These are phyloP conservation scores for Trachelus tabidus DNA, from an alignment of 2,888 invertebrate species.

Conservation along the genomic window DNA sequence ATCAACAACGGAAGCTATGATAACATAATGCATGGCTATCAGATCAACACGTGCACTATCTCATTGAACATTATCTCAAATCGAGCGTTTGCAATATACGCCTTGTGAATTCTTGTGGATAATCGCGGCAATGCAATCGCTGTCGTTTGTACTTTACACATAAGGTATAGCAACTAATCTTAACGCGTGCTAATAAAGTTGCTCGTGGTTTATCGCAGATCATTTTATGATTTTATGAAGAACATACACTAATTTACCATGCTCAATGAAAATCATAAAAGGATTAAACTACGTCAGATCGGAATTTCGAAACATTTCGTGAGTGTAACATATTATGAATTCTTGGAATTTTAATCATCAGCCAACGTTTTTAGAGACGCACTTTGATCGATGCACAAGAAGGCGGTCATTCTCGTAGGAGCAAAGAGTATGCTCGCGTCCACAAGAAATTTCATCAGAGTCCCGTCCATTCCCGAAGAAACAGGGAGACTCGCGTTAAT, in stretches of 20 bases:
- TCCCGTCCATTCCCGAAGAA: slow-evolving; percentile 26
- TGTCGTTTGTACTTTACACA: not conserved
- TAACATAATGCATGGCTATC: not conserved
- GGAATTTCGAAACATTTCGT: too few relatives aligned
- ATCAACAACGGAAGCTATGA: not conserved
- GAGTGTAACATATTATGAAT: too few relatives aligned
- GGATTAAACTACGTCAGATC: not conserved
- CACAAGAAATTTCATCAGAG: slow-evolving; percentile 31
- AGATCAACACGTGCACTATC: not conserved
- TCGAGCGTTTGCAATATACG: not conserved
- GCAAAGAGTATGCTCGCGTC: slow-evolving; percentile 34
- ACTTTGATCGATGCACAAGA: slow-evolving; percentile 41
- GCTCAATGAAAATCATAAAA: not conserved
- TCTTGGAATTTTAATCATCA: too few relatives aligned
- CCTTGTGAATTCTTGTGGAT: not conserved
- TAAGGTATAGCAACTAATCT: not conserved
- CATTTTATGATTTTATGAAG: not conserved
- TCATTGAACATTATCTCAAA: not conserved
- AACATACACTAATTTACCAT: not conserved
- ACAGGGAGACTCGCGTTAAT: slow-evolving; percentile 7
- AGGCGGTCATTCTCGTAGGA: slow-evolving; percentile 37
- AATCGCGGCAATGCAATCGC: not conserved
- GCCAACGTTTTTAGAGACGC: not conserved
- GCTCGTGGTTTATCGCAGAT: not conserved
- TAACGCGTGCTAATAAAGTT: not conserved